Evolutionary conservation across 2,797 vertebrate species (phyloP), one percentile per base, ranked within the genome.

Genomic region (Anas acuta): DNA sequence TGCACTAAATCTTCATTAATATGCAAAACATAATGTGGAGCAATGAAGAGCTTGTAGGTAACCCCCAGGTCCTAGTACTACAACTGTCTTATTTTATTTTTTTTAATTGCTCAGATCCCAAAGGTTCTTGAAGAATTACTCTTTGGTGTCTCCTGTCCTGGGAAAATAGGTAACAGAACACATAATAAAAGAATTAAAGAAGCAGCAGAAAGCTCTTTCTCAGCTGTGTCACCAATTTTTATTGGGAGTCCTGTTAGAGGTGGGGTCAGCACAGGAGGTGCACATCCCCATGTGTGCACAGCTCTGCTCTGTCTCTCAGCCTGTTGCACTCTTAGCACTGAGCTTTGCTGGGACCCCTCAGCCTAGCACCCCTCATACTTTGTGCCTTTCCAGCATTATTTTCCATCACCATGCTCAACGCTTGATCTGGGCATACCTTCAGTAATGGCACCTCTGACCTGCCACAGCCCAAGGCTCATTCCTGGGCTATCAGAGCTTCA

Each of bases 401-500:
- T 56, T 19, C n/a, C 33, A 16, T 25, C 9, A 5, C n/a, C 14
- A 2, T 2, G 14, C 33, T 21, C 4, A 3, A 19, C 3, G 1
- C 33, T 11, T 16, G 58, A 64, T 30, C 41, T 13, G 41, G 20
- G 33, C 22, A 23, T 30, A 12, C 25, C 61, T 30, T 25, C 30
- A 11, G 57, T 9, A 25, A 20, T 1, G 8, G 23, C 4, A 13
- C 30, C 4, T 5, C 30, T 32, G 41, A 30, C 8, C 58, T 25
- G 30, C 41, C 1, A 0, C 47, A 13, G 8, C n/a, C 22, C 54
- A 13, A 0, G 1, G 57, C 22, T n/a, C 28, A 17, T 47, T 41
- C 33, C 0, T 47, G 57, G 49, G 15, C 49, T 30, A 19, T 54
- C 39, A 3, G 1, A 22, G 51, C 74, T 39, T 2, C 6, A 9